Evolutionary conservation across 2,113 vertebrate species (phyloP).

Genomic region (Scomber colias): DNA sequence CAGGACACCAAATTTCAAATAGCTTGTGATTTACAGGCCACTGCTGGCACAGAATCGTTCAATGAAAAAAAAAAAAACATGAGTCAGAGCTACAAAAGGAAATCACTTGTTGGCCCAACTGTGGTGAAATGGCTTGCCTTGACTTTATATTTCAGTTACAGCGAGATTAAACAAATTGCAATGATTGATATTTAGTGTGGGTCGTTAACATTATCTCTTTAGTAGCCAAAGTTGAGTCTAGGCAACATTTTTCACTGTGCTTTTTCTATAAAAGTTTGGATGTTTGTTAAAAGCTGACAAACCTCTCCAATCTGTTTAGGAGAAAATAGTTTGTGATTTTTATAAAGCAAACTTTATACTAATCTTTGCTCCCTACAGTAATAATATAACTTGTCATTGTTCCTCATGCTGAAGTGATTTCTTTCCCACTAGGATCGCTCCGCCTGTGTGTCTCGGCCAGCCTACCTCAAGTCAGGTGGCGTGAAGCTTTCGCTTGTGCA

Average conservation of each 20-base stretch:
- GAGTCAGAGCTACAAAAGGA: no score
- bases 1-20: background rate
- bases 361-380: background rate
- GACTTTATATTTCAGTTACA: background rate
- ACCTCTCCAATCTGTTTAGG: no score
- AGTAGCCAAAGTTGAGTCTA: no score
- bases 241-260: no score
- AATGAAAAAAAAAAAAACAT: background rate
- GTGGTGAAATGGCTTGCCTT: background rate
- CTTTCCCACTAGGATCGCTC: conserved; percentile 81
- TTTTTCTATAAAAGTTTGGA: no score
- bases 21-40: background rate
- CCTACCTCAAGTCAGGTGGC: conserved; percentile 85
- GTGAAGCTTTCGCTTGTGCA: conserved; percentile 88
- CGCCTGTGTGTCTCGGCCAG: conserved; percentile 91
- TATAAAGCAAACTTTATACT: background rate
- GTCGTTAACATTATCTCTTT: no score
- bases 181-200: no score
- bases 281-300: no score
- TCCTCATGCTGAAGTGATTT: background rate
- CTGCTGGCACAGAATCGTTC: background rate
- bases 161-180: background rate
- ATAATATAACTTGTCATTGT: background rate
- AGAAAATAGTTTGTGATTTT: no score
- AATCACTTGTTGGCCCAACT: background rate